Evolutionary conservation across 2,888 invertebrate genomes (phyloP), one percentile per base, ranked within the genome.

Genomic region (Scaptomyza flava): DNA sequence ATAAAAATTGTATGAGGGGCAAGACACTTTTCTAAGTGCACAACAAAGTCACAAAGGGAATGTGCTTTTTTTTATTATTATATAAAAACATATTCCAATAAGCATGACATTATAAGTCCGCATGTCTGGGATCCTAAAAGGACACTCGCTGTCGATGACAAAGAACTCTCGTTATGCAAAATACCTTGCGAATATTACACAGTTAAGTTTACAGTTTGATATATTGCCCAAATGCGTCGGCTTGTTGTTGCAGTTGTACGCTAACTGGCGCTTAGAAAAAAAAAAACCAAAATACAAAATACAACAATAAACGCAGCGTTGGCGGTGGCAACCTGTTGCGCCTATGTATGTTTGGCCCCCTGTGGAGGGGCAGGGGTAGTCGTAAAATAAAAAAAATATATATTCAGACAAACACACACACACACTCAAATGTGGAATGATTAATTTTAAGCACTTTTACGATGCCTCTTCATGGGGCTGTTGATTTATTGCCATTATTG

Each of bases 401-500:
- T 17, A 17, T 17, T 17, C 17, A 17, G 17, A 17, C 17, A 41
- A 14, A 85, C 23, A 77, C 38, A 79, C 87, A 91, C 84, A 90
- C 89, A 90, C 89, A 87, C 87, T 89, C 90, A 85, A 83, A 91
- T 85, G 87, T 85, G 88, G 87, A 83, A 91, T 91, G 91, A 91
- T 91, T 91, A 91, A 91, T 91, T 41, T 91, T 91, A 91, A 89
- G 91, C 90, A 91, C 89, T 91, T 91, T 91, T 91, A 91, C 89
- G 91, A 91, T 83, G 83, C 73, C 80, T 89, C 82, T 90, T 90
- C 87, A 86, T 90, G 87, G 89, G 89, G 78, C 79, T 84, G 83
- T 88, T 91, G 91, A 91, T 91, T 91, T 91, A 91, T 91, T 89
- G 87, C 72, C 65, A 58, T 68, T 59, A n/a, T 33, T 33, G 33